Evolutionary conservation across 2,888 invertebrate genomes (phyloP), one percentile per base, ranked within the genome.

Genomic region (Andrena chrysosceles): DNA sequence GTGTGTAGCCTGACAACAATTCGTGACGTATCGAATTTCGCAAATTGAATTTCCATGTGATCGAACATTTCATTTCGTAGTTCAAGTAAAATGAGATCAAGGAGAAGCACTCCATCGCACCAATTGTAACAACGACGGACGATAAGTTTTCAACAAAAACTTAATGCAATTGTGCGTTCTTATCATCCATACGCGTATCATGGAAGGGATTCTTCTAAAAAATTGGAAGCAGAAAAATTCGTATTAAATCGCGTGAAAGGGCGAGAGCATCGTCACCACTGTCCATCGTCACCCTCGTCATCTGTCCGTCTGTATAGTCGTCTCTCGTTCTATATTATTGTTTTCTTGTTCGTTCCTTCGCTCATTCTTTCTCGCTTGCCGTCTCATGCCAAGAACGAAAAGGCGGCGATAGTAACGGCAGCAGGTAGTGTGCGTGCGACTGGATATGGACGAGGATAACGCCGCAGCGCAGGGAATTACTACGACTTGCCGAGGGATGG

Each of bases 341-440:
- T 23, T 49, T 67, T 49, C n/a, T n/a, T 70, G 48, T 33, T 79
- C 48, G 4, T 64, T 63, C 72, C 33, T 63, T 62, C 42, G 59
- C 42, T 13, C 42, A 29, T 49, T 60, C 60, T 56, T 71, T 54
- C 60, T 70, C 10, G 59, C 63, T 73, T 49, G 70, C 23, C 54
- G 62, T 42, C 66, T 70, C 66, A 23, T 59, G 64, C 60, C 42
- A 52, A 8, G 10, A 60, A 76, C 75, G 85, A 78, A 77, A 78
- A 68, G 70, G 78, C 67, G 63, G 63, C 54, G 72, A 68, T 60
- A 66, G 80, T 52, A 71, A 62, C 67, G 82, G 62, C 66, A 64
- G 74, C 73, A 60, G 68, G 76, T 80, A 75, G 79, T 85, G 85
- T 83, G 80, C 80, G 80, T 75, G 83, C 80, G 82, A 74, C 80